These are phyloP conservation scores for Elaphurus davidianus DNA, from an alignment of 2,113 vertebrate genomes.

Conservation along the genomic window DNA sequence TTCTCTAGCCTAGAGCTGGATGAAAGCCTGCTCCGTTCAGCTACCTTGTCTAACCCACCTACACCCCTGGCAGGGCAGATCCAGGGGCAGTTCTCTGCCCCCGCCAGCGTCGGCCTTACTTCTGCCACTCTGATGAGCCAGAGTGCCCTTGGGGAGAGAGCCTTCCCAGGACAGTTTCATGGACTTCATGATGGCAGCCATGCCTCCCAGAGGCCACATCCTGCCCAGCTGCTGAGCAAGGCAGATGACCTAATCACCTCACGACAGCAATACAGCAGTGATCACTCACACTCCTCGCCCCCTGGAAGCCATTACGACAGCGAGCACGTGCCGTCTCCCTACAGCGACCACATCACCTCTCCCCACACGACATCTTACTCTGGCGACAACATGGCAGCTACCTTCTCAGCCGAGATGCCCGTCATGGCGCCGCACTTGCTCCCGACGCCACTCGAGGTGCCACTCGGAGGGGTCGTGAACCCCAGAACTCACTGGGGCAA, in stretches of 20 bases:
- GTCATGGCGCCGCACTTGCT: conserved; percentile 90
- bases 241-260: conserved; percentile 89
- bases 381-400: conserved; percentile 85
- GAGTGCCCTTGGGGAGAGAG: conserved; percentile 90
- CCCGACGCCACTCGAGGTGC: conserved; percentile 90
- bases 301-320: conserved; percentile 97
- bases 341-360: conserved; percentile 96
- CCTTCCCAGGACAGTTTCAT: conserved; percentile 90
- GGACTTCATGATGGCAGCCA: conserved; percentile 88
- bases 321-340: conserved; percentile 96
- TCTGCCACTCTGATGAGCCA: conserved; percentile 88
- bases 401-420: conserved; percentile 93
- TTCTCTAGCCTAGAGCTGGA: conserved; percentile 96
- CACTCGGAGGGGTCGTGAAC: conserved; percentile 91
- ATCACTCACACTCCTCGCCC: conserved; percentile 90
- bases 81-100: conserved; percentile 86
- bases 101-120: conserved; percentile 89
- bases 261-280: conserved; percentile 91
- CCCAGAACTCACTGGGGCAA: conserved; percentile 95
- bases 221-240: conserved; percentile 92
- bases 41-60: conserved; percentile 86
- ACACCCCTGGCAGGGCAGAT: conserved; percentile 88
- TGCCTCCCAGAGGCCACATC: conserved; percentile 88
- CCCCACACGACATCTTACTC: conserved; percentile 89
- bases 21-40: conserved; percentile 93